phyloP scores from a whole-genome alignment of 1,140 invertebrate species.

The Reticulitermes speratus region DNA sequence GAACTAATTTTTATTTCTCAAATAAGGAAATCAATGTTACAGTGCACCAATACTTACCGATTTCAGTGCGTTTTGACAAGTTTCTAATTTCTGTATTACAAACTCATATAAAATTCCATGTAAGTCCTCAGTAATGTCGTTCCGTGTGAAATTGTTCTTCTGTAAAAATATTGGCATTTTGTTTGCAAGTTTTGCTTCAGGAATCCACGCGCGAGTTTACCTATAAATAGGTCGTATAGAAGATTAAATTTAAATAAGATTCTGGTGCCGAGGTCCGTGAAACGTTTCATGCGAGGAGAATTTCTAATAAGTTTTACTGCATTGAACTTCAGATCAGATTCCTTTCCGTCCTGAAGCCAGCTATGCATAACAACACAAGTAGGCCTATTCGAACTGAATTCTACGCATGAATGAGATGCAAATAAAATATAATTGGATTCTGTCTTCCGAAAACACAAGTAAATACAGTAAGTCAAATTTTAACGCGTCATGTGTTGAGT shows the following conservation, averaged over 20 bases:
- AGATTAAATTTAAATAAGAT: slow-evolving; percentile 20
- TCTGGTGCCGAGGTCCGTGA: not conserved
- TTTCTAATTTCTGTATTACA: not conserved
- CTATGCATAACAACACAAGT: slow-evolving; percentile 9
- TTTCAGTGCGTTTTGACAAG: no score
- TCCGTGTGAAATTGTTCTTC: not conserved
- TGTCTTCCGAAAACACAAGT: not conserved
- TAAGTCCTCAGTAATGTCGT: not conserved
- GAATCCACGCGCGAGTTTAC: not conserved
- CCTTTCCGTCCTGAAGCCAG: not conserved
- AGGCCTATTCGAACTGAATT: not conserved
- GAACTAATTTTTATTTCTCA: no score
- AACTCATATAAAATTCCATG: not conserved
- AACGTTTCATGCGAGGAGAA: not conserved
- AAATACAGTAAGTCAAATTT: not conserved
- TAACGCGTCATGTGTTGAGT: not conserved
- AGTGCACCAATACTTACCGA: no score
- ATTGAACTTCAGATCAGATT: slow-evolving; percentile 4
- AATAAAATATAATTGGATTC: slow-evolving; percentile 4
- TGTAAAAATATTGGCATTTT: not conserved
- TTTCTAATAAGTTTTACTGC: not conserved
- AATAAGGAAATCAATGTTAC: no score
- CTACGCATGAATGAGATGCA: not conserved
- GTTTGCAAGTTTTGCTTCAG: not conserved
- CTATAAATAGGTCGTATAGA: slow-evolving; percentile 18